Evolutionary conservation across 2,113 vertebrate genomes (phyloP).

Genomic region (Psammodynastes pulverulentus): DNA sequence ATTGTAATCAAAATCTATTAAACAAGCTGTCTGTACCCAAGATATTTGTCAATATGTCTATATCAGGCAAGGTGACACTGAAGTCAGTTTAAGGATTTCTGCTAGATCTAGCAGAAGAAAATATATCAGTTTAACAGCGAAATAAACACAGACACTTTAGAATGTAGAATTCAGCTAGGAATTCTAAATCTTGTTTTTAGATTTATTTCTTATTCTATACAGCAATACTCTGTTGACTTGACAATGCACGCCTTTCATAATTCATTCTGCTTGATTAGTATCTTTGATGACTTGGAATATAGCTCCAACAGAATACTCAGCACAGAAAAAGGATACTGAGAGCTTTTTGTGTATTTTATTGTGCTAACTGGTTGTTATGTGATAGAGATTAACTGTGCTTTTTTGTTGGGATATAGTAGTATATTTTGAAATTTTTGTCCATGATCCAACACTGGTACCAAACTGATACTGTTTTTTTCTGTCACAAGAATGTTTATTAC

Average conservation of each 20-base stretch:
- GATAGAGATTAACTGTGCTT: not conserved
- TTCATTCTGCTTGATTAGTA: conserved; percentile 26
- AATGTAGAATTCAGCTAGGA: conserved; percentile 17
- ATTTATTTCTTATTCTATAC: conserved; percentile 41
- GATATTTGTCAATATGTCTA: conserved; percentile 27
- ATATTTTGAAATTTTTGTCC: not conserved
- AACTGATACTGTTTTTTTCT: not conserved
- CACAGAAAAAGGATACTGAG: not conserved
- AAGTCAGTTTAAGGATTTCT: conserved; percentile 44
- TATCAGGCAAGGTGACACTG: conserved; percentile 36
- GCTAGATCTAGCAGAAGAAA: conserved; percentile 55
- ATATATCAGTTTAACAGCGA: conserved; percentile 42
- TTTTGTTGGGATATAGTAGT: not conserved
- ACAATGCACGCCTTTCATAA: conserved; percentile 22
- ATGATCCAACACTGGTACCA: not conserved
- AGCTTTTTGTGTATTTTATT: not conserved
- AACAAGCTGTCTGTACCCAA: not conserved
- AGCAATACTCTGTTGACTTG: conserved; percentile 28
- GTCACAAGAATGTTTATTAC: not conserved
- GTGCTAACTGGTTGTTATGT: not conserved
- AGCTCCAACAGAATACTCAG: conserved; percentile 17
- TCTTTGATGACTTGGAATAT: conserved; percentile 34
- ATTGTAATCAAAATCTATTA: conserved; percentile 10
- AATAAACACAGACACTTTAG: conserved; percentile 42
- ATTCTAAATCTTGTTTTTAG: conserved; percentile 43